Conservation (phyloP, 2,113 vertebrate species). For the Atherinomorus stipes region DNA sequence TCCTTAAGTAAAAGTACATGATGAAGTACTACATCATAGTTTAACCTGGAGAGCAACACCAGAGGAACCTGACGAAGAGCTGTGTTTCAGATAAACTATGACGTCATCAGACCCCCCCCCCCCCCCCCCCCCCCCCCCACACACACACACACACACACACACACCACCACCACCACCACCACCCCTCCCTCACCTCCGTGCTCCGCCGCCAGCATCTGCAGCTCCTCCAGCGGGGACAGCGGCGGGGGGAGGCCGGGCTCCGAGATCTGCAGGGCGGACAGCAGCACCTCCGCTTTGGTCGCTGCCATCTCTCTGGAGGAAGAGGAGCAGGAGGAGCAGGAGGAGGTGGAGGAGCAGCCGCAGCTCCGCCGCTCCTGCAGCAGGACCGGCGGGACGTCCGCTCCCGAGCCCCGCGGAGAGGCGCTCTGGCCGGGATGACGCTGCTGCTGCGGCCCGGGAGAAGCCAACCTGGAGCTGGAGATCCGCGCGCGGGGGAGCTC, state of each 20-base stretch:
- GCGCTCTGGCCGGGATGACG: constrained; percentile 36
- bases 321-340: neutral
- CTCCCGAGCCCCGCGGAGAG: constrained; percentile 1
- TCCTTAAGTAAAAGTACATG: too few species aligned
- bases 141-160: too few species aligned
- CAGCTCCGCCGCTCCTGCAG: constrained; percentile 27
- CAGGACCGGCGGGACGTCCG: neutral
- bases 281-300: constrained; percentile 92
- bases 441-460: constrained; percentile 38
- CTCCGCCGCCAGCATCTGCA: constrained; percentile 94
- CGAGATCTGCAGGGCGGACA: constrained; percentile 91
- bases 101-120: too few species aligned
- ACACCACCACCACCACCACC: too few species aligned
- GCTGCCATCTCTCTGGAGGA: constrained; percentile 84
- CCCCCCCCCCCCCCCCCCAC: too few species aligned
- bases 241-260: constrained; percentile 85
- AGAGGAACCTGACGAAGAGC: too few species aligned
- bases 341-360: neutral
- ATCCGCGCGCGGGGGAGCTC: neutral
- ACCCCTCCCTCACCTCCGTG: constrained; percentile 88
- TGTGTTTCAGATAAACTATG: too few species aligned
- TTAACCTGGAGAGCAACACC: too few species aligned
- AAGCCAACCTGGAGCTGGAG: constrained; percentile 54
- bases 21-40: too few species aligned
- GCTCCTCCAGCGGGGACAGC: constrained; percentile 92